Base-by-base conservation (phyloP, 2,888 invertebrate species). In the Thysanoteuthis rhombus region DNA sequence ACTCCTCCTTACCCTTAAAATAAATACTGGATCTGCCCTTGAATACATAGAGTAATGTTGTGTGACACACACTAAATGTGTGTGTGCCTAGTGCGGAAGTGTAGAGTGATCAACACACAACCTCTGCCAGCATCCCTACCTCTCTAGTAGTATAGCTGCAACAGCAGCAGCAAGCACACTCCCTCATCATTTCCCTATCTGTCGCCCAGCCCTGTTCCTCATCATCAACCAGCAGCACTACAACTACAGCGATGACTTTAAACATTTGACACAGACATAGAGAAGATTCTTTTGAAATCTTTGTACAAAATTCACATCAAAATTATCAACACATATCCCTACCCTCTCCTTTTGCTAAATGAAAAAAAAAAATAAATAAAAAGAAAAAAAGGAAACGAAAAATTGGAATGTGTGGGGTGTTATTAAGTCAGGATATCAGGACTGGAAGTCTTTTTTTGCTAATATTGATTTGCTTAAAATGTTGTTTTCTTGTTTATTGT, bases 1-100 rank as follows among this genome's bases (percentile, higher is more conserved):
- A 75, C n/a, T 75, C 75, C n/a, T 75, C 75, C 75, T 75, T n/a
- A 75, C n/a, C 75, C 75, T 75, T 75, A 75, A 75, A 75, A 75
- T 75, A n/a, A 75, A 75, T 75, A n/a, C 75, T 75, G n/a, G n/a
- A 75, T 75, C 75, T 75, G 75, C 75, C 75, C 75, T 75, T 75
- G 75, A 75, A 75, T 75, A 75, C n/a, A 75, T 75, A n/a, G 75
- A 75, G n/a, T n/a, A n/a, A n/a, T 75, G 75, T 75, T n/a, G 75
- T 36, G 75, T 75, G 75, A n/a, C 75, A 75, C 75, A n/a, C n/a
- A n/a, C n/a, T n/a, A n/a, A n/a, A n/a, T 58, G 58, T n/a, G 58
- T n/a, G 75, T n/a, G 52, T 52, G 52, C 52, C 52, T 52, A 75
- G 75, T 75, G 75, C 75, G 75, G 75, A 75, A 75, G 75, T 75